A percentile compares a stretch with the other conserved stretches of the same genome.
Evolutionary conservation across 2,113 vertebrate species (phyloP).

Genomic region (Vimba vimba): DNA sequence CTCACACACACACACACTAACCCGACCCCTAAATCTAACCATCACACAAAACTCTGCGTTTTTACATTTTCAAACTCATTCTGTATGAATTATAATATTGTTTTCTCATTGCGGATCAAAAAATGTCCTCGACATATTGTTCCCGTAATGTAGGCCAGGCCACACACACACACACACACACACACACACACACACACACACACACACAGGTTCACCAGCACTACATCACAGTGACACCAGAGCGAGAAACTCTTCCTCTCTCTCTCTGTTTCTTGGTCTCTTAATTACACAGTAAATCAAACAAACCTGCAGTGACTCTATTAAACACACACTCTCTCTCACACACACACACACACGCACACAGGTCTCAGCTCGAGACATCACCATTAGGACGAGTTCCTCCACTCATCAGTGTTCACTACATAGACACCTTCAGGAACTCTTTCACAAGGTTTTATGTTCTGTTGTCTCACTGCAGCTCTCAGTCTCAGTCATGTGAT

Average conservation of each 20-base stretch:
- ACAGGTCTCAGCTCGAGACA: neutral
- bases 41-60: no score
- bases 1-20: neutral
- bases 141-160: no score
- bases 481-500: neutral
- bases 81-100: no score
- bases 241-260: constrained; percentile 17
- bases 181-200: neutral
- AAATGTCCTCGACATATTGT: no score
- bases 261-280: constrained; percentile 6
- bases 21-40: no score
- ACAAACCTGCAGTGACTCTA: constrained; percentile 50
- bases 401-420: neutral
- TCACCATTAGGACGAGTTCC: no score
- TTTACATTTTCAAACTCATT: no score
- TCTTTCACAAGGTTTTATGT: neutral
- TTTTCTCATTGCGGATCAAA: no score
- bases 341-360: neutral
- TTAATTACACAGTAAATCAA: constrained; percentile 62
- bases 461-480: neutral
- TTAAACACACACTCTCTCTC: constrained; percentile 7
- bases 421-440: neutral
- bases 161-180: no score
- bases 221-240: constrained; percentile 49
- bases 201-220: neutral